Evolutionary conservation across 2,113 vertebrate species (phyloP), one percentile per base, ranked within the genome.

Genomic region (Zapornia atra): DNA sequence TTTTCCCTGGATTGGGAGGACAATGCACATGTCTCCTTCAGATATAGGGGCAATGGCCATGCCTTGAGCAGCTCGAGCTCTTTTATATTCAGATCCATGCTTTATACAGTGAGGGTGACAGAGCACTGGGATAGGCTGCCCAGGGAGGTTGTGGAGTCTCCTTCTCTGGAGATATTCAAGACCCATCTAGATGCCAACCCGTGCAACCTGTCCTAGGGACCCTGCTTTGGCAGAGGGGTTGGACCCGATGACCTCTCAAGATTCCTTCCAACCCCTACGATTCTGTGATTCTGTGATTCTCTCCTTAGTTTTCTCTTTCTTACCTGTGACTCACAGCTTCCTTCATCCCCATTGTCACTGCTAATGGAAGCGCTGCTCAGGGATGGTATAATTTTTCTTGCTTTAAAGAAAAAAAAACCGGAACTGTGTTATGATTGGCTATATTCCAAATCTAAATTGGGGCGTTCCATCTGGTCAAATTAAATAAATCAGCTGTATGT

Each of bases 381-480:
- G 38, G 57, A 88, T 70, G 21, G 40, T 13, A 90, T 13, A 54
- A 36, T 66, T 72, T 72, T 80, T 90, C 82, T 66, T 63, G 40
- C 34, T 81, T 54, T 20, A 17, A 79, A 76, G 79, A 76, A 91
- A 63, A 61, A 46, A 46, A 46, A 46, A 8, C 16, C 42, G 19
- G 15, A 59, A 6, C 0, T 0, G 2, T 50, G 34, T 33, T 87
- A 84, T 0, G 0, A 64, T 34, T 81, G 31, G 10, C 33, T 76
- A 29, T 34, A 70, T 70, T 90, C 40, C 83, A 60, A 63, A 78
- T 54, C 21, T 44, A 73, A 86, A 81, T 14, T 20, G 12, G 12
- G 4, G 59, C 61, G 16, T 44, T 88, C 63, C 75, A 70, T 88
- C n/a, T 70, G 40, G 19, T 50, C 63, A 94, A 54, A 73, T 57